Evolutionary conservation across 2,888 invertebrate genomes (phyloP), one percentile per base, ranked within the genome.

Genomic region (Agrotis clavis): DNA sequence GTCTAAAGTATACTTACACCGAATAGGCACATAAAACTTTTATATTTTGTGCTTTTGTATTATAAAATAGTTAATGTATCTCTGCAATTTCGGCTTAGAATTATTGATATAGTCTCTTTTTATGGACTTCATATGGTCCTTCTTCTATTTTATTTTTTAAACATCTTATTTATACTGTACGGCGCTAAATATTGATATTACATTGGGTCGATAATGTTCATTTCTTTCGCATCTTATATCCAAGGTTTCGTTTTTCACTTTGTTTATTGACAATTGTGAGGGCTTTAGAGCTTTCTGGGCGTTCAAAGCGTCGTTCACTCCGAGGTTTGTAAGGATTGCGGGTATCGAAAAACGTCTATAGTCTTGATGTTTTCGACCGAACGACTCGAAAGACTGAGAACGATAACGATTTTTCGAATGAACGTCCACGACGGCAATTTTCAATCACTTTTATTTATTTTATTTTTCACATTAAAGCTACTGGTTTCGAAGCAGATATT

Each of bases 231-330:
- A 83, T 81, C 82, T 84, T 80, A 78, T 76, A 81, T 74, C 77
- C 77, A 82, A 82, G 83, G 81, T 82, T 87, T 89, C 83, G 79
- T 82, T 87, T 85, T 85, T 84, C 86, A 87, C 89, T 89, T 89
- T 87, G 88, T 87, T 89, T 88, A 88, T 89, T 88, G 86, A 86
- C 88, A 86, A 90, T 90, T 88, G 89, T 86, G 87, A 84, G 67
- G 81, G 90, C 88, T 90, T 90, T 89, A 86, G 77, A 88, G 88
- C 86, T 86, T 84, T 82, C 79, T 71, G 81, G 76, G 88, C 86
- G 88, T 87, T 87, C 77, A 83, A 86, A 82, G 85, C 85, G 80
- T 86, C 87, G 86, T 87, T 90, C 87, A 77, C 78, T 81, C 75
- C 79, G 83, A 85, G 84, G 83, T 85, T 89, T 83, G 78, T 83